These are phyloP conservation scores for Ameiurus melas DNA, from an alignment of 2,113 vertebrate species.

Conservation along the genomic window DNA sequence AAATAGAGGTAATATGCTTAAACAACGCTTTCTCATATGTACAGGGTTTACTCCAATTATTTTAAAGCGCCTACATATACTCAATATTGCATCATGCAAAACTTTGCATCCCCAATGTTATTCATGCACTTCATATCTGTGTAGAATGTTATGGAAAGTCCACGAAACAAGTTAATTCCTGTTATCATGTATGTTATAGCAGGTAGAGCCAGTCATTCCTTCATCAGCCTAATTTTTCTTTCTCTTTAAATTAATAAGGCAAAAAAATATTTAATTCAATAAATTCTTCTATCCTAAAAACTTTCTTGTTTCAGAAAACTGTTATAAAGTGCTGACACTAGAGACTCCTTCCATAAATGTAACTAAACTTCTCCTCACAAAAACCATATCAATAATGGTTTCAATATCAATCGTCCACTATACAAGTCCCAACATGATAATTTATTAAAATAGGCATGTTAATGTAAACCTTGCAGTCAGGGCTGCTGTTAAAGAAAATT, in stretches of 20 bases:
- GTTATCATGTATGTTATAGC: background rate
- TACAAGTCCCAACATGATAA: background rate
- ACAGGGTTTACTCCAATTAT: background rate
- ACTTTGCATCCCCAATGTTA: background rate
- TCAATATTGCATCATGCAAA: background rate
- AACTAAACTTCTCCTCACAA: background rate
- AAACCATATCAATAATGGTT: background rate
- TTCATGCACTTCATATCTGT: background rate
- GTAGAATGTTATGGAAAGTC: background rate
- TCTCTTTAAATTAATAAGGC: background rate
- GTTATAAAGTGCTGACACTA: background rate
- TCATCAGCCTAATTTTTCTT: background rate
- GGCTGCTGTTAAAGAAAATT: background rate
- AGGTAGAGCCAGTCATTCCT: background rate
- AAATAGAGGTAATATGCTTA: slow-evolving; percentile 80
- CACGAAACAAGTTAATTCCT: background rate
- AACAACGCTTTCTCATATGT: background rate
- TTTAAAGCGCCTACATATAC: background rate
- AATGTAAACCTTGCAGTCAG: background rate
- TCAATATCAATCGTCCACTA: no score
- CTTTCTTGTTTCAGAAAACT: background rate
- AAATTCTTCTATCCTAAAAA: background rate
- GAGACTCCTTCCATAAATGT: background rate
- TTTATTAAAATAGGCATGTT: background rate
- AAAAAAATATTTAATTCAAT: background rate